Percentiles rank a stretch among this genome's conserved stretches.
Evolutionary conservation across 2,113 vertebrate genomes (phyloP).

Genomic region (Rhinopithecus roxellana): DNA sequence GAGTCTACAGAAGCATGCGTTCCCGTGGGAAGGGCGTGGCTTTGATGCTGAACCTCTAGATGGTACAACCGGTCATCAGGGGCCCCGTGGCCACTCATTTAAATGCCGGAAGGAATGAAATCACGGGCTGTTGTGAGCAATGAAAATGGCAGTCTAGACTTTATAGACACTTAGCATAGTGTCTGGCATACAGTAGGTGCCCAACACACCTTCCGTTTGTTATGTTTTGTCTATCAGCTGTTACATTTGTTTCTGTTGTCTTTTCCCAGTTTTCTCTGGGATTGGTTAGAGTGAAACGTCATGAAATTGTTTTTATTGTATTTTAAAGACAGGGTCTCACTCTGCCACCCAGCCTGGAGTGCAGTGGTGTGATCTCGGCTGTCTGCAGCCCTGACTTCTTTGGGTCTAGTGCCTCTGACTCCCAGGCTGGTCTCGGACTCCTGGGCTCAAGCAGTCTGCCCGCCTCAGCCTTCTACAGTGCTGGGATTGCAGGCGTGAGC

Average conservation of each 20-base stretch:
- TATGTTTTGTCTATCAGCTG: background rate
- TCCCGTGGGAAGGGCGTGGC: fast-evolving
- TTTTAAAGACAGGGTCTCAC: too few species aligned
- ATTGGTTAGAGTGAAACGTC: background rate
- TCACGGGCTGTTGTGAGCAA: background rate
- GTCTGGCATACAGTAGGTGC: background rate
- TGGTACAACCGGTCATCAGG: fast-evolving
- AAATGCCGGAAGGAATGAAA: background rate
- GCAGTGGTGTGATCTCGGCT: too few species aligned
- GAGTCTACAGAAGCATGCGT: background rate
- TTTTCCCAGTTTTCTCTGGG: background rate
- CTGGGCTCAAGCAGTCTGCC: too few species aligned
- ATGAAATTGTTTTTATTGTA: background rate
- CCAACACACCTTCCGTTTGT: background rate
- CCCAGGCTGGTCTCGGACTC: too few species aligned
- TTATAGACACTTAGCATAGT: background rate
- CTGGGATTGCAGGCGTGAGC: too few species aligned
- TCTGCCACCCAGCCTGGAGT: too few species aligned
- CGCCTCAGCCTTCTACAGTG: too few species aligned
- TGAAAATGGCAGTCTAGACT: background rate
- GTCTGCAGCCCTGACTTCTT: too few species aligned
- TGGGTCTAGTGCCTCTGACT: too few species aligned
- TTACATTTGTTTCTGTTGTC: background rate
- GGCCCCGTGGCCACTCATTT: too few species aligned
- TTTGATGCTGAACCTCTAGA: background rate